Base-by-base conservation (phyloP, 2,113 vertebrate species). In the Sclerurus mexicanus region DNA sequence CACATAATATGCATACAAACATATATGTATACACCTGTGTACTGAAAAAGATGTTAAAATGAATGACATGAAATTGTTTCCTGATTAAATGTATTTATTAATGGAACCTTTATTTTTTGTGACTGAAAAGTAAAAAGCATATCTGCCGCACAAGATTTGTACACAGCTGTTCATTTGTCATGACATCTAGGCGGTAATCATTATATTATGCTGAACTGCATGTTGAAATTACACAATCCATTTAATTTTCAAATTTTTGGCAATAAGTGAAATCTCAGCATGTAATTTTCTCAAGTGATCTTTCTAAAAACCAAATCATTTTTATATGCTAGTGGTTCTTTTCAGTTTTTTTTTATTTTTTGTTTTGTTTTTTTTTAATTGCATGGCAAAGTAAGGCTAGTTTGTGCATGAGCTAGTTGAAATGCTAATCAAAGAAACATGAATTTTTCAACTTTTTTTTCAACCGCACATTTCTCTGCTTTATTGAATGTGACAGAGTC, bases 401-500 rank as follows among this genome's bases (percentile, higher is more conserved):
- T 97, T 89, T 98, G 84, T 98, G 98, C 98, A 98, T 98, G 98
- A 97, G 97, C 96, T 95, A 98, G 81, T 92, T 98, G 97, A 98
- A 98, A 97, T 98, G 97, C 98, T 98, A 98, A 98, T 93, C 76
- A 96, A 97, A 97, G 89, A 96, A 90, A 96, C 97, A 98, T 95
- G 44, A 96, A 59, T 96, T 97, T 97, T 98, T 98, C 96, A 96
- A 85, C 68, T 97, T 97, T 97, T 89, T 98, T 98, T 97, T 97
- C 78, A 96, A 98, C 97, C 97, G 56, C 98, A 98, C 98, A 98
- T 98, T 98, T 98, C 98, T 99, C 98, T 99, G 98, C 97, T 99
- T 99, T 99, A 98, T 97, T 98, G 98, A 97, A 98, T 98, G 98
- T 98, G 98, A 98, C 97, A 98, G 98, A 98, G 98, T 99, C 99